Evolutionary conservation across 2,113 vertebrate genomes (phyloP), one percentile per base, ranked within the genome.

Genomic region (Nibea coibor): DNA sequence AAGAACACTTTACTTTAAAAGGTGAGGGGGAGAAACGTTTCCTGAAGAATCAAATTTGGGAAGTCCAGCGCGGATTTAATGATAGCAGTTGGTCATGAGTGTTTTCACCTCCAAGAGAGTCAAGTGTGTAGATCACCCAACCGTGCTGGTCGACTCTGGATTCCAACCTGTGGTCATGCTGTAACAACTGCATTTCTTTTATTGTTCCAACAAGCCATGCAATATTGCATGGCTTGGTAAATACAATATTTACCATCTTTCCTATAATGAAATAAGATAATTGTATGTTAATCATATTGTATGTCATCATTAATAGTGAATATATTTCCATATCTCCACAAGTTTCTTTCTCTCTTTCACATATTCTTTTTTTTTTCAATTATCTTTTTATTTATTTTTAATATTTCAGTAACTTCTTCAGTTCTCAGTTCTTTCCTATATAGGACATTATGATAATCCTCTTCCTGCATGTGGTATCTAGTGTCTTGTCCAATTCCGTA

Each of bases 261-360:
- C 35, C 35, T 39, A 8, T 39, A 39, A 39, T 39, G 8, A 39
- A 39, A 39, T 1, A 39, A 8, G 35, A 39, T 39, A 39, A 39
- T 39, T 39, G 8, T 39, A 39, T 39, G 7, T 39, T 39, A 39
- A 8, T 8, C 8, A 8, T 8, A 39, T 39, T 39, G 24, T 26
- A 26, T 26, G 63, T 78, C 75, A 57, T 54, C 66, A 53, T 66
- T 88, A 79, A 71, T 77, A 39, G 28, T 31, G 80, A 85, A 81
- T 85, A 82, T 31, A 80, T 86, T 88, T 81, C 43, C 75, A 70
- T 78, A 80, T 78, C 72, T 74, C 83, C 64, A 57, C 10, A 15
- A 56, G 20, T 51, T 51, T 47, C 20, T 59, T 19, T 43, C 10
- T 54, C 6, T 17, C 39, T 66, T 45, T 43, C 19, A 22, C 10